Base-by-base conservation (phyloP, 2,113 vertebrate genomes). In the Calyptommatus sinebrachiatus region DNA sequence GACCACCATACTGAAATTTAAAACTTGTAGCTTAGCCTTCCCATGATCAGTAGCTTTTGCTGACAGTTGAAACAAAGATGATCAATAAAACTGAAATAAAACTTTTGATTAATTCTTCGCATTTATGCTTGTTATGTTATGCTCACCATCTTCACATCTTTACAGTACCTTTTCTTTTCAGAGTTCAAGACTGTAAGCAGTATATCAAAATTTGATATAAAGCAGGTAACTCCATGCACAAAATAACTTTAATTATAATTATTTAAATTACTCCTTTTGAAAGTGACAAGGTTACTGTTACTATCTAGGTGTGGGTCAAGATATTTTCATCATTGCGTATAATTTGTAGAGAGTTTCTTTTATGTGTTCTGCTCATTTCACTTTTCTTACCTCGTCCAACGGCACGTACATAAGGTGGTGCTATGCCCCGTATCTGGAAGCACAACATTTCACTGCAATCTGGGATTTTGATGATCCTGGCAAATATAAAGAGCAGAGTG, bases 391-490 rank as follows among this genome's bases (percentile, higher is more conserved):
- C 98, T 97, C 96, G 97, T 75, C 96, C 96, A 61, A 99, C 97
- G 1, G 98, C 97, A 0, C 96, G 96, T 82, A 99, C 93, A 0
- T 97, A 96, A 0, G 98, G 97, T 2, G 98, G 98, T 60, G 94
- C 89, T 20, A 93, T 94, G 83, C 98, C 98, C 1, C 92, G 92
- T 57, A 99, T 96, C 95, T 97, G 96, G 92, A 99, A 99, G 86
- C 97, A 96, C 85, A 99, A 93, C 62, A 91, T 92, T 76, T 97
- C 95, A 12, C 94, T 95, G 83, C 91, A 95, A 87, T 99, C 98
- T 0, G 97, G 97, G 87, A 99, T 93, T 93, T 97, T 99, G 93
- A 99, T 91, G 82, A 97, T 94, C 94, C 98, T 99, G 85, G 1
- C 73, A 76, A 62, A 76, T 61, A 69, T 65, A 68, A 60, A 20